Percentiles rank a stretch among this genome's conserved stretches.
These are phyloP conservation scores for Thymelicus acteon DNA, from an alignment of 2,888 invertebrate genomes.

Conservation along the genomic window DNA sequence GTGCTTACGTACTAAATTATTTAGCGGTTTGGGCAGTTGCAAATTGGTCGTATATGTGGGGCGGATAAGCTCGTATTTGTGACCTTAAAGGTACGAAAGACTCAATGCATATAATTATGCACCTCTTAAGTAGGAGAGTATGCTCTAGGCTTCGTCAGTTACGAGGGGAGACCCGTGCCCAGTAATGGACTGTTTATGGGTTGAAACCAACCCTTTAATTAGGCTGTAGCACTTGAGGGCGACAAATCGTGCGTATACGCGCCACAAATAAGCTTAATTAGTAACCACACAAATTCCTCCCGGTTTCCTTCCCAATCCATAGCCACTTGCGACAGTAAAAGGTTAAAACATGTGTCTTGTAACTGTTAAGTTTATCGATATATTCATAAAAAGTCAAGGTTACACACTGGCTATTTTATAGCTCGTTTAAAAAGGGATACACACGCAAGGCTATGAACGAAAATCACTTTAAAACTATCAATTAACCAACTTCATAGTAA, in stretches of 20 bases:
- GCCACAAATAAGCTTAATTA: background rate
- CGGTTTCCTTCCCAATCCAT: background rate
- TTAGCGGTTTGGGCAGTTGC: background rate
- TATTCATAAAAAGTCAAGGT: too few relatives aligned
- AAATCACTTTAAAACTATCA: constrained; percentile 8
- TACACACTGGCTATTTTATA: constrained; percentile 24
- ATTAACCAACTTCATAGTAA: constrained; percentile 16
- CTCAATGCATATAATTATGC: too few relatives aligned
- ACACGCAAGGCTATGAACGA: constrained; percentile 18
- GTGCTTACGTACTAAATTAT: constrained; percentile 29
- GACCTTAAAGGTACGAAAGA: too few relatives aligned
- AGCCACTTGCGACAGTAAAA: constrained; percentile 17
- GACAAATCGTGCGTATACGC: background rate
- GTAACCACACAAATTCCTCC: background rate
- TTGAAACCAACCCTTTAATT: too few relatives aligned
- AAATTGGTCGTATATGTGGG: background rate
- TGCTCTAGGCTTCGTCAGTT: too few relatives aligned
- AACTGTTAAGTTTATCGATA: background rate
- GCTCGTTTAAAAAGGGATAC: constrained; percentile 8
- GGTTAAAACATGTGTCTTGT: background rate
- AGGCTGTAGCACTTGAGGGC: background rate
- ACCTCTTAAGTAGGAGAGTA: too few relatives aligned
- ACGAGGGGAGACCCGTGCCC: too few relatives aligned
- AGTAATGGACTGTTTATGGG: too few relatives aligned
- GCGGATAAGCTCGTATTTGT: background rate